Evolutionary conservation across 2,888 invertebrate species (phyloP).

Genomic region (Drosophila siamana): DNA sequence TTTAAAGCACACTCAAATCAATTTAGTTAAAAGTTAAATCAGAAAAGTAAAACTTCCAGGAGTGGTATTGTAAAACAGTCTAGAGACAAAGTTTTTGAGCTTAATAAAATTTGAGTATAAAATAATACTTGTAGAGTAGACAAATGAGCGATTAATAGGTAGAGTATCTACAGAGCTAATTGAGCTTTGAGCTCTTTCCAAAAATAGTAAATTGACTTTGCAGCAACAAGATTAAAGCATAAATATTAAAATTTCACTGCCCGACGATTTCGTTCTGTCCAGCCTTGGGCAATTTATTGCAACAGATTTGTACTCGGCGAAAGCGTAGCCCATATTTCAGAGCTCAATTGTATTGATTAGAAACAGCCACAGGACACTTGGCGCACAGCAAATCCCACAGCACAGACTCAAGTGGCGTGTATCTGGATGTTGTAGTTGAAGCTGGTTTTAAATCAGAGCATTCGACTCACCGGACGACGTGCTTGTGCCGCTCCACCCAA

Average conservation of each 20-base stretch:
- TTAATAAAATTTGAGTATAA: no score
- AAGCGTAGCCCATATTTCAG: conserved; percentile 1
- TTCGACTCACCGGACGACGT: conserved; percentile 91
- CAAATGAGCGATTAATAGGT: background rate
- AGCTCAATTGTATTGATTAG: background rate
- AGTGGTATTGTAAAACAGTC: no score
- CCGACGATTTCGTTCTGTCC: background rate
- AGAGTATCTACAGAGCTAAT: background rate
- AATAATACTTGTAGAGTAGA: no score
- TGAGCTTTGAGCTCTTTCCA: background rate
- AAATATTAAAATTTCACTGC: background rate
- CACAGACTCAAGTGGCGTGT: conserved; percentile 1
- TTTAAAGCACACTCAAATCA: no score
- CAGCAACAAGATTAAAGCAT: no score
- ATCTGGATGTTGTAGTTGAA: conserved; percentile 2
- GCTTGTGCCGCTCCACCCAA: conserved; percentile 95
- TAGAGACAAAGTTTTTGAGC: no score
- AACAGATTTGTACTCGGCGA: background rate
- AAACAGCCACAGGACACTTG: background rate
- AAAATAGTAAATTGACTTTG: background rate
- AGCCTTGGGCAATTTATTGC: background rate
- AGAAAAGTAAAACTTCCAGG: no score
- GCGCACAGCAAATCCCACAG: conserved; percentile 4
- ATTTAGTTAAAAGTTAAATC: no score
- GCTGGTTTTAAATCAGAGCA: conserved; percentile 16